Evolutionary conservation across 1,140 invertebrate genomes (phyloP).

Genomic region (Carposina sasakii): DNA sequence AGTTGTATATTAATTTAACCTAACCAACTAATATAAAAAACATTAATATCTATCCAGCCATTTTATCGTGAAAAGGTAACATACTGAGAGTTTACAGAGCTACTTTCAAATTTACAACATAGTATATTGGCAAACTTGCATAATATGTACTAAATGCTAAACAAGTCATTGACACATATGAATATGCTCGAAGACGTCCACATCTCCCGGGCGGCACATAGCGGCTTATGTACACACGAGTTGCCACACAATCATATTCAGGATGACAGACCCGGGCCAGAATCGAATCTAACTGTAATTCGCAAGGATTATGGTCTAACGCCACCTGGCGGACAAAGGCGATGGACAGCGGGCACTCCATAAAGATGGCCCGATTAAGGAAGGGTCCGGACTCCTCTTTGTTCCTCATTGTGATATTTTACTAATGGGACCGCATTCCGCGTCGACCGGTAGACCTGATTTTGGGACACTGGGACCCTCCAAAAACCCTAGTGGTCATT

Average conservation of each 20-base stretch:
- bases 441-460: slow-evolving; percentile 53
- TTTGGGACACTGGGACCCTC: slow-evolving; percentile 22
- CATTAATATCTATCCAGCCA: no score
- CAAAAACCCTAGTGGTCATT: slow-evolving; percentile 38
- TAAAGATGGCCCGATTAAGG: slow-evolving; percentile 65
- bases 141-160: neutral
- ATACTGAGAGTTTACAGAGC: no score
- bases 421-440: slow-evolving; percentile 67
- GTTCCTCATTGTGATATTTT: slow-evolving; percentile 56
- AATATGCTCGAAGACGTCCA: neutral
- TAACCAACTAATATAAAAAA: no score
- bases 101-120: neutral
- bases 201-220: no score
- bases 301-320: slow-evolving; percentile 65
- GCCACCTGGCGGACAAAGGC: slow-evolving; percentile 33
- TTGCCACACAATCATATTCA: no score
- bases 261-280: no score
- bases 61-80: no score
- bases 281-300: slow-evolving; percentile 44
- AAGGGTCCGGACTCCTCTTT: slow-evolving; percentile 42
- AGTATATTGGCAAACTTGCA: neutral
- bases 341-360: slow-evolving; percentile 60
- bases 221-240: no score
- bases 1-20: no score
- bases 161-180: neutral